Percentiles rank a stretch among this genome's conserved stretches.
Conservation (phyloP, 2,113 vertebrate species). For the Eublepharis macularius region DNA sequence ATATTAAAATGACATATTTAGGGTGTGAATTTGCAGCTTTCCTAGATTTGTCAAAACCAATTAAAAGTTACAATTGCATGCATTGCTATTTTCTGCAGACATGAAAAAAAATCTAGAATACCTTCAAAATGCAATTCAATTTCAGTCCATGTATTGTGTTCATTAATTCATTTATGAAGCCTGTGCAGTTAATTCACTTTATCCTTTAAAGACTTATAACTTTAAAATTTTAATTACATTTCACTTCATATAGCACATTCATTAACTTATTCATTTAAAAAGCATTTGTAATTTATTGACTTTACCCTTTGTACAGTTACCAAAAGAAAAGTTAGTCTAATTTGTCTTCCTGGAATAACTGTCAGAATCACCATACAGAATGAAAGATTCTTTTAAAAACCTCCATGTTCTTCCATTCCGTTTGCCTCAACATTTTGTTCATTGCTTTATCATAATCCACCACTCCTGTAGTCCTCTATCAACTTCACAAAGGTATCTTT, state of each 20-base stretch:
- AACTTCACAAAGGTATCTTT: neutral
- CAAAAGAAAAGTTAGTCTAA: constrained; percentile 21
- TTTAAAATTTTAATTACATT: constrained; percentile 61
- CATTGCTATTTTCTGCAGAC: constrained; percentile 21
- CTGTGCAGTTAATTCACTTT: constrained; percentile 60
- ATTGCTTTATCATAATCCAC: neutral
- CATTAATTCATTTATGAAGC: constrained; percentile 56
- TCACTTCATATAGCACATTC: constrained; percentile 34
- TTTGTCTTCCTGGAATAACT: constrained; percentile 34
- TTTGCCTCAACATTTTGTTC: neutral
- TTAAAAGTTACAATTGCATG: constrained; percentile 37
- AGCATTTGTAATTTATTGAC: constrained; percentile 43
- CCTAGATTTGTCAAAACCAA: constrained; percentile 34
- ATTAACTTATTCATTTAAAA: constrained; percentile 56
- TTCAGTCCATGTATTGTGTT: constrained; percentile 27
- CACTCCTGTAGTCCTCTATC: neutral
- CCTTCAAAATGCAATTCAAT: constrained; percentile 48
- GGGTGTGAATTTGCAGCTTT: constrained; percentile 1
- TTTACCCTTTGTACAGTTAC: constrained; percentile 49
- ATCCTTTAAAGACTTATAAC: constrained; percentile 55
- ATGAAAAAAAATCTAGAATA: constrained; percentile 28
- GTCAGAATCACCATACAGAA: neutral
- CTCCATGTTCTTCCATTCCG: constrained; percentile 21
- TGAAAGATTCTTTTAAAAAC: constrained; percentile 3
- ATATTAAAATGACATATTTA: constrained; percentile 21